Base-by-base conservation (phyloP, 2,113 vertebrate species). In the Thalassarche chlororhynchos region DNA sequence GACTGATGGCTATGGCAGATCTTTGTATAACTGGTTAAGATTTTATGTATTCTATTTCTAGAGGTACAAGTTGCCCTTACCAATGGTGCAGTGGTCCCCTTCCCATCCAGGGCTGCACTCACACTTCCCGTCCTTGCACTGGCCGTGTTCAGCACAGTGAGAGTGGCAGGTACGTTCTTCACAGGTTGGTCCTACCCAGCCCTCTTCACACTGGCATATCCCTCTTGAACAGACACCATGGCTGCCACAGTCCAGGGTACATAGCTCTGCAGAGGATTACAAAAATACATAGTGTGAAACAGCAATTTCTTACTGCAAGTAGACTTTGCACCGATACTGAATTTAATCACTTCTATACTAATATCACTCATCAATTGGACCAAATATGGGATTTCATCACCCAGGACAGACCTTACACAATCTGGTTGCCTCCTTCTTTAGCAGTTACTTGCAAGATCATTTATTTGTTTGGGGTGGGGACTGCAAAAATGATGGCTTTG, bases 81-180 rank as follows among this genome's bases (percentile, higher is more conserved):
- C 99, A 25, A 99, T 99, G 93, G 99, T 99, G 95, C 99, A 99
- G 97, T 99, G 99, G 87, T 99, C 99, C 47, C 99, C 99, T 97
- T 99, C 99, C 99, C 99, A 99, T 97, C 99, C 99, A 2, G 99
- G 99, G 96, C 99, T 99, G 97, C 99, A 99, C 97, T 99, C 98
- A 93, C 99, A 99, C 96, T 98, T 99, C 38, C 99, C 99, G 1
- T 99, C 99, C 96, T 98, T 99, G 96, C 99, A 99, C 93, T 99
- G 99, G 28, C 99, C 99, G 16, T 99, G 99, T 55, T 99, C 99
- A 40, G 99, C 98, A 12, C 99, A 99, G 97, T 99, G 99, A 16
- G 99, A 99, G 93, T 99, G 99, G 96, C 99, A 99, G 15, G 99
- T 98, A 44, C 99, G 98, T 68, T 99, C 99, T 65, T 99, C 99